Evolutionary conservation across 2,888 invertebrate genomes (phyloP).

Genomic region (Leucania comma): DNA sequence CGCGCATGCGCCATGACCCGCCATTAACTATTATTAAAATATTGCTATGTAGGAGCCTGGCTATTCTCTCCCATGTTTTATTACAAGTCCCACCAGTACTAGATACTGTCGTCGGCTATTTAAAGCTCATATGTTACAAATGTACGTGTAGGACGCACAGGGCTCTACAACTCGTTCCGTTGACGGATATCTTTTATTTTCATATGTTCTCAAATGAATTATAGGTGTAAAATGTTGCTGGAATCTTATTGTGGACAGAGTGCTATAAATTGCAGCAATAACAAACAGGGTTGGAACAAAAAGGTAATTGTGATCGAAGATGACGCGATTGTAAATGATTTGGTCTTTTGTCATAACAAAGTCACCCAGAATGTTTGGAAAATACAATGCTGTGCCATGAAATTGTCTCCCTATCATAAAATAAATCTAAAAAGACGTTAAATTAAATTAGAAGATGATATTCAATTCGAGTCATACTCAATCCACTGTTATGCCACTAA

Average conservation of each 20-base stretch:
- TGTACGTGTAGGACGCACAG: slow-evolving; percentile 84
- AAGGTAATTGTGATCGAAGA: slow-evolving; percentile 75
- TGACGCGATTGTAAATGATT: slow-evolving; percentile 70
- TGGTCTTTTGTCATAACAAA: slow-evolving; percentile 52
- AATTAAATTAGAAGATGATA: background rate
- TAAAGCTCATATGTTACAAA: slow-evolving; percentile 87
- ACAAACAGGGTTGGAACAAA: slow-evolving; percentile 74
- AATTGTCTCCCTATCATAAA: slow-evolving; percentile 10
- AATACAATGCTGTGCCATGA: slow-evolving; percentile 14
- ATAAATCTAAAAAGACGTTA: slow-evolving; percentile 15
- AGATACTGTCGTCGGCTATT: slow-evolving; percentile 88
- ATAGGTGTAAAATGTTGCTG: slow-evolving; percentile 84
- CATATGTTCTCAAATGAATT: slow-evolving; percentile 83
- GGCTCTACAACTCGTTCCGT: slow-evolving; percentile 72
- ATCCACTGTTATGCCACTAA: background rate
- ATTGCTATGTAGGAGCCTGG: slow-evolving; percentile 87
- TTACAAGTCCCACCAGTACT: slow-evolving; percentile 81
- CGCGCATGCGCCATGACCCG: slow-evolving; percentile 84
- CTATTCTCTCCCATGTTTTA: slow-evolving; percentile 89
- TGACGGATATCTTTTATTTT: slow-evolving; percentile 79
- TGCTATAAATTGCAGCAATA: slow-evolving; percentile 84
- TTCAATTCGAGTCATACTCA: background rate
- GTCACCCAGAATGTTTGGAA: slow-evolving; percentile 24
- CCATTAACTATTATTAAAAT: slow-evolving; percentile 90
- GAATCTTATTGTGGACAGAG: slow-evolving; percentile 79